phyloP scores from a whole-genome alignment of 2,888 invertebrate genomes.

The Latrodectus elegans region DNA sequence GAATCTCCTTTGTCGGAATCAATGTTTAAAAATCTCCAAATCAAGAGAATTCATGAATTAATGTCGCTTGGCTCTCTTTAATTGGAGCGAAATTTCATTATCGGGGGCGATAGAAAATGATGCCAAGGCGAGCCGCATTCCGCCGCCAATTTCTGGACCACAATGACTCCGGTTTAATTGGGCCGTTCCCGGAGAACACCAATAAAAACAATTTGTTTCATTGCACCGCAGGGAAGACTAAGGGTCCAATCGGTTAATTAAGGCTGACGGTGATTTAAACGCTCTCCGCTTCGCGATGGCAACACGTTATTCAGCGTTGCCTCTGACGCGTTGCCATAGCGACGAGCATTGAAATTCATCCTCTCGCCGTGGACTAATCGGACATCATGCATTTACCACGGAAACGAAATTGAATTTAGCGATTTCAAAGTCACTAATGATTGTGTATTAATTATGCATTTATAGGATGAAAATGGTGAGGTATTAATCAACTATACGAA shows the following conservation, averaged over 20 bases:
- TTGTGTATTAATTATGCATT: neutral
- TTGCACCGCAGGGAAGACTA: conserved; percentile 25
- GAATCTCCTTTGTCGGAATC: neutral
- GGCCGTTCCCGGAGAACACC: conserved; percentile 13
- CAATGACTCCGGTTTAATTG: conserved; percentile 31
- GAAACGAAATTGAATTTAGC: conserved; percentile 8
- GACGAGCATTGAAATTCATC: conserved; percentile 12
- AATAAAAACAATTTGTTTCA: conserved; percentile 48
- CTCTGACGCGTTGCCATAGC: conserved; percentile 26
- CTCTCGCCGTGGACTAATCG: neutral
- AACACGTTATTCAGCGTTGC: conserved; percentile 35
- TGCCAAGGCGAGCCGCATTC: neutral
- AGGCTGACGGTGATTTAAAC: conserved; percentile 55
- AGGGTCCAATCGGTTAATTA: conserved; percentile 59
- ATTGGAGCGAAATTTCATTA: conserved; percentile 1
- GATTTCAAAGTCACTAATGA: neutral
- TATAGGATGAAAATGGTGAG: neutral
- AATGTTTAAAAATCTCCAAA: neutral
- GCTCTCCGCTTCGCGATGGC: conserved; percentile 35
- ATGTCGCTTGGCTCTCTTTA: neutral
- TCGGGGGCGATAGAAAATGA: neutral
- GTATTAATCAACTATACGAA: no score
- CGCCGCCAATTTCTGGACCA: neutral
- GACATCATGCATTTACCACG: neutral
- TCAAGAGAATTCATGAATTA: neutral